These are phyloP conservation scores for Myiothlypis chrysogaster DNA, from an alignment of 2,797 vertebrate species.

Conservation along the genomic window DNA sequence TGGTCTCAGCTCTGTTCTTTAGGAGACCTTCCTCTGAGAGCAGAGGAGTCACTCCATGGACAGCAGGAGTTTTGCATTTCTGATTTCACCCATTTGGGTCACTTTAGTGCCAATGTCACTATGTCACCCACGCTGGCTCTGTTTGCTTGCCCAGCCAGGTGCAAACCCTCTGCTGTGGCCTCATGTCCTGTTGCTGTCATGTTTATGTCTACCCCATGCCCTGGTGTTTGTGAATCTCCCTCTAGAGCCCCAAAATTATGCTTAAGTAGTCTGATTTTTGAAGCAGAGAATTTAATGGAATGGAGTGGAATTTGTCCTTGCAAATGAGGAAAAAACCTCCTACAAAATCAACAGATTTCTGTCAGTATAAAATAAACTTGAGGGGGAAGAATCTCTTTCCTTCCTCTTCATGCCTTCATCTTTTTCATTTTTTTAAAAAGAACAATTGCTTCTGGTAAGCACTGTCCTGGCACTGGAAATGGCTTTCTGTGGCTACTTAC, in stretches of 20 bases:
- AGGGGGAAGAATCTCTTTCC: neutral
- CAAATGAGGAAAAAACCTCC: neutral
- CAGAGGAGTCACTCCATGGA: neutral
- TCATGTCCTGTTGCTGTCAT: neutral
- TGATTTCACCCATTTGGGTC: neutral
- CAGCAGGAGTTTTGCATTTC: neutral
- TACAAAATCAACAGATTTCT: neutral
- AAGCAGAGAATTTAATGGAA: neutral
- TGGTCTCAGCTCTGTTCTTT: neutral
- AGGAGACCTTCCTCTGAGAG: neutral
- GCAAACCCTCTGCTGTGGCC: neutral
- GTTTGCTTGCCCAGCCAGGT: neutral
- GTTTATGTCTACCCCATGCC: neutral
- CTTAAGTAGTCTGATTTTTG: neutral
- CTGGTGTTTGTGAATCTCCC: neutral
- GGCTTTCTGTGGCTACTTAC: neutral
- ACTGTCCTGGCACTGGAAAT: neutral
- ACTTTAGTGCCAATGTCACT: fast-evolving
- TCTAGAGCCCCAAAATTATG: neutral
- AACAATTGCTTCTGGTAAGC: neutral
- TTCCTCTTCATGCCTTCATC: neutral
- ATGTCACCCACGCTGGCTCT: neutral
- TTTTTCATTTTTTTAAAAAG: neutral
- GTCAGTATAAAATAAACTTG: neutral
- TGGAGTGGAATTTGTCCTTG: neutral